These are phyloP conservation scores for Xerus rutilus DNA, from an alignment of 2,797 vertebrate genomes.

Conservation along the genomic window DNA sequence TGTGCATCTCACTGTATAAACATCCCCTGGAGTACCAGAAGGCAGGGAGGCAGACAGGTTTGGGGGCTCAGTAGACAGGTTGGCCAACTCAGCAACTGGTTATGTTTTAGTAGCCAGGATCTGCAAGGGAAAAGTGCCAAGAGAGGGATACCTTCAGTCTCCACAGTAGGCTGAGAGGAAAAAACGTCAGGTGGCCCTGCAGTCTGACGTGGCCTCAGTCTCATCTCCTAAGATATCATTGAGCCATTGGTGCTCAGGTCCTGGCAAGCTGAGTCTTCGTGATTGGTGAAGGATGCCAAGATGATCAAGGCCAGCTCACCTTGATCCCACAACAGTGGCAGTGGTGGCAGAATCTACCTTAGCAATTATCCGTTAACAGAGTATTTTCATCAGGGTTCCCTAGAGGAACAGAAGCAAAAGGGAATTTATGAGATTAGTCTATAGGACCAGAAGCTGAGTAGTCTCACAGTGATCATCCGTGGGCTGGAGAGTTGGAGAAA, in stretches of 20 bases:
- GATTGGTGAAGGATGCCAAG: constrained; percentile 90
- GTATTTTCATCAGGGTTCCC: no score
- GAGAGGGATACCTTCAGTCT: constrained; percentile 51
- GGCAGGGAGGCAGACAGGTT: constrained; percentile 58
- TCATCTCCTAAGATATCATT: constrained; percentile 89
- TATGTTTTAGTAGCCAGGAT: background rate
- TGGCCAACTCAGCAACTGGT: background rate
- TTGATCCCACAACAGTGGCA: constrained; percentile 85
- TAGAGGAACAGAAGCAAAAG: no score
- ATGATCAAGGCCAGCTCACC: constrained; percentile 87
- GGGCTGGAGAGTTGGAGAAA: no score
- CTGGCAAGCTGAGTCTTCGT: constrained; percentile 93
- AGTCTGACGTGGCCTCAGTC: constrained; percentile 69
- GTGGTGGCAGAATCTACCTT: constrained; percentile 85
- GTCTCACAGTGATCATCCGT: no score
- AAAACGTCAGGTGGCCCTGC: constrained; percentile 59
- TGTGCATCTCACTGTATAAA: constrained; percentile 44
- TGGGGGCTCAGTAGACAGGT: constrained; percentile 77
- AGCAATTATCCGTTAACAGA: constrained; percentile 85
- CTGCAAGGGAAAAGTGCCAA: background rate
- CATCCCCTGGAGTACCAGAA: background rate
- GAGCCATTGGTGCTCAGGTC: constrained; percentile 87
- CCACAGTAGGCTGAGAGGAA: constrained; percentile 49
- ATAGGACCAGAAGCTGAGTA: no score
- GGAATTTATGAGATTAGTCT: no score